A percentile compares a stretch with the other conserved stretches of the same genome.
phyloP scores from a whole-genome alignment of 1,140 invertebrate genomes.

The Dendrolimus kikuchii region DNA sequence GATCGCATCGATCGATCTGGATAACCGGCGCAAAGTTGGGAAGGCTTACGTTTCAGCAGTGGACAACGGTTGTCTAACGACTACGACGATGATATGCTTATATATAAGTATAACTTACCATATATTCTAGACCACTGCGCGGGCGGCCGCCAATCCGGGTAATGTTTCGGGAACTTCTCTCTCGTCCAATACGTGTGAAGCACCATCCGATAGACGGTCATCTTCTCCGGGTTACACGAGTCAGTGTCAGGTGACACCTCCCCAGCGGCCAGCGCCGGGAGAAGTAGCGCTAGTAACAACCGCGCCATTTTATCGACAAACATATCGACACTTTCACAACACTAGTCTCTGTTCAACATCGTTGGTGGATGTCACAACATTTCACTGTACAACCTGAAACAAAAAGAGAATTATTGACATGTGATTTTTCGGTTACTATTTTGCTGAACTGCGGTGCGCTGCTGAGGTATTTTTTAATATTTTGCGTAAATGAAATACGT shows the following conservation, averaged over 20 bases:
- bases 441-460: too few species aligned
- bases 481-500: too few species aligned
- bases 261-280: constrained; percentile 33
- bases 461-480: too few species aligned
- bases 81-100: too few species aligned
- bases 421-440: background rate
- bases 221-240: constrained; percentile 65
- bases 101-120: constrained; percentile 78
- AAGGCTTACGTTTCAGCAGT: too few species aligned
- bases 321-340: constrained; percentile 29
- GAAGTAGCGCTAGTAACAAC: constrained; percentile 30
- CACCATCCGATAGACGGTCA: constrained; percentile 89
- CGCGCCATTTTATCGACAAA: constrained; percentile 40
- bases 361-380: constrained; percentile 29
- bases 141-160: constrained; percentile 91
- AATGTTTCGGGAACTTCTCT: constrained; percentile 91
- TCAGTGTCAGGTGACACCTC: constrained; percentile 37
- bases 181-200: constrained; percentile 93
- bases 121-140: constrained; percentile 93
- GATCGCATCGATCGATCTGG: too few species aligned
- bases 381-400: constrained; percentile 40
- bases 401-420: constrained; percentile 3
- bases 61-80: too few species aligned
- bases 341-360: constrained; percentile 25
- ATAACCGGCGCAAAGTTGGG: too few species aligned